Conservation (phyloP, 2,113 vertebrate species). For the Malurus elegans region DNA sequence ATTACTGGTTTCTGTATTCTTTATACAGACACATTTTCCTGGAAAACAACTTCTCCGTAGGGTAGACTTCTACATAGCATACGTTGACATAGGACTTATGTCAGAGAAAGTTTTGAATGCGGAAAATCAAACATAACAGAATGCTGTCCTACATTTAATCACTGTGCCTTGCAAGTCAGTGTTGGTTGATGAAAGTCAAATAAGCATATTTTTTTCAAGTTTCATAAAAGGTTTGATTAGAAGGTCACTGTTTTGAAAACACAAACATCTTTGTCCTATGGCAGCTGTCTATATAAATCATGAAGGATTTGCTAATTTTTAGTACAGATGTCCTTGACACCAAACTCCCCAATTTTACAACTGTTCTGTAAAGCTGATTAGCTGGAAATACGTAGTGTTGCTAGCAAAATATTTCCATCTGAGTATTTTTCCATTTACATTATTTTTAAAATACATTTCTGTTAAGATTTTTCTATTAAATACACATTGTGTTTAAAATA, state of each 20-base stretch:
- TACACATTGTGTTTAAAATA: neutral
- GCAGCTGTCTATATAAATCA: neutral
- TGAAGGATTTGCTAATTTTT: neutral
- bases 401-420: neutral
- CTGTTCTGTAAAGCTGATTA: neutral
- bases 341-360: neutral
- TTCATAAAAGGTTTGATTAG: neutral
- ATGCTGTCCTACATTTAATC: neutral
- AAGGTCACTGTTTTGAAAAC: neutral
- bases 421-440: neutral
- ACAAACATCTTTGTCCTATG: neutral
- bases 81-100: neutral
- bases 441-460: neutral
- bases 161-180: neutral
- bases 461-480: neutral
- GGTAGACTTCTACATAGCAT: neutral
- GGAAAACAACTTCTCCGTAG: neutral
- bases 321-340: rapidly evolving
- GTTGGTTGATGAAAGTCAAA: neutral
- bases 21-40: neutral
- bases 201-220: neutral
- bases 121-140: neutral
- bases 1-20: neutral
- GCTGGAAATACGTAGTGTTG: neutral
- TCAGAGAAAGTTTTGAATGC: neutral